phyloP scores from a whole-genome alignment of 1,140 invertebrate species.

The Pissodes strobi region DNA sequence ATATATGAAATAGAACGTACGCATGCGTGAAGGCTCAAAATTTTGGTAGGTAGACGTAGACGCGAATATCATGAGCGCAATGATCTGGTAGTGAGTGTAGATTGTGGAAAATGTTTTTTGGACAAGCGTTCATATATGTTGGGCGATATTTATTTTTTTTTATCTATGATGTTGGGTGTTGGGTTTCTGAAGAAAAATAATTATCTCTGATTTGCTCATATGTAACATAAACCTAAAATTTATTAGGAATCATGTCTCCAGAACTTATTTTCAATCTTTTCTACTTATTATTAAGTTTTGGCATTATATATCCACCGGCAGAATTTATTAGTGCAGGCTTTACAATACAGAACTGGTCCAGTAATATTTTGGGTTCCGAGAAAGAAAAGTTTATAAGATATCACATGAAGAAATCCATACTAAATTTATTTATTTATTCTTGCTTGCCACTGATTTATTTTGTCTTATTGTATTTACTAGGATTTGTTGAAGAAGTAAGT shows the following conservation, averaged over 20 bases:
- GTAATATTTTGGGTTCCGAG: slow-evolving; percentile 68
- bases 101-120: not conserved
- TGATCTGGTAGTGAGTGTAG: too few relatives aligned
- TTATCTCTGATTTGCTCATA: too few relatives aligned
- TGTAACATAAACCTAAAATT: too few relatives aligned
- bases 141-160: too few relatives aligned
- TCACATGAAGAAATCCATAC: slow-evolving; percentile 69
- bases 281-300: slow-evolving; percentile 69
- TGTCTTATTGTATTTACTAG: slow-evolving; percentile 60
- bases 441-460: slow-evolving; percentile 72
- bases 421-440: slow-evolving; percentile 71
- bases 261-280: slow-evolving; percentile 65
- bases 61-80: too few relatives aligned
- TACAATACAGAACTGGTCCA: slow-evolving; percentile 71
- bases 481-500: slow-evolving; percentile 55
- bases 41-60: too few relatives aligned
- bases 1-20: too few relatives aligned
- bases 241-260: too few relatives aligned
- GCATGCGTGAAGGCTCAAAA: too few relatives aligned
- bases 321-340: slow-evolving; percentile 77
- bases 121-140: not conserved
- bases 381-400: slow-evolving; percentile 71
- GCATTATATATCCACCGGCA: slow-evolving; percentile 73
- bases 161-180: too few relatives aligned
- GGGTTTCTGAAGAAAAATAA: too few relatives aligned